A percentile compares a stretch with the other conserved stretches of the same genome.
These are phyloP conservation scores for Indicator maculatus DNA, from an alignment of 2,113 vertebrate genomes.

Conservation along the genomic window DNA sequence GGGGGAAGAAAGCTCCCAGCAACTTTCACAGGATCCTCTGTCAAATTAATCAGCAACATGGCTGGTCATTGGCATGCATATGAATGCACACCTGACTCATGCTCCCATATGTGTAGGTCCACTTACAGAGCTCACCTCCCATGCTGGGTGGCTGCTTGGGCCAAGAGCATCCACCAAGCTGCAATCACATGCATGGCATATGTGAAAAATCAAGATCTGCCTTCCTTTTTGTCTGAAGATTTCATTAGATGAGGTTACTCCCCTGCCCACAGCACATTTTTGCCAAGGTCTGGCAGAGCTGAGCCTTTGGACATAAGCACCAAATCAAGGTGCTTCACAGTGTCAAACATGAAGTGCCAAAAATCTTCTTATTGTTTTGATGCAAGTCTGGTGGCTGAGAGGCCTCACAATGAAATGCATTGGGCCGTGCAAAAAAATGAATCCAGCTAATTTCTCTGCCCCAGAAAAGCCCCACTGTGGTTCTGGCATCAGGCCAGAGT, in stretches of 20 bases:
- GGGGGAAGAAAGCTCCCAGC: not conserved
- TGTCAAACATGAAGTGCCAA: not conserved
- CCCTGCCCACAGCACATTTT: not conserved
- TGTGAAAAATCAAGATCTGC: not conserved
- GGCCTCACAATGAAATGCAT: not conserved
- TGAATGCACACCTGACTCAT: not conserved
- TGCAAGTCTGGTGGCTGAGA: not conserved
- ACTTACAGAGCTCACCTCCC: not conserved
- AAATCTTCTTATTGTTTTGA: not conserved
- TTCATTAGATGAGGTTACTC: not conserved
- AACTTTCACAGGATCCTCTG: not conserved
- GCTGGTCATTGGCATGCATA: not conserved
- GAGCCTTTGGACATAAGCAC: not conserved
- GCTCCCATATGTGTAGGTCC: not conserved
- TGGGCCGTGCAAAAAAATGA: not conserved
- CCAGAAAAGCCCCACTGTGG: fast-evolving
- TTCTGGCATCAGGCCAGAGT: not conserved
- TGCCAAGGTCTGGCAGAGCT: not conserved
- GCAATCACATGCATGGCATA: not conserved
- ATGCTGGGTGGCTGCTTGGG: not conserved
- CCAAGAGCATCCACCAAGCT: not conserved
- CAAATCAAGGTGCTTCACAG: not conserved
- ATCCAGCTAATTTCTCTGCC: not conserved
- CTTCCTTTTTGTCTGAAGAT: not conserved
- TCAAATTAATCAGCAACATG: not conserved